phyloP scores from a whole-genome alignment of 2,113 vertebrate species.

The Alosa alosa region DNA sequence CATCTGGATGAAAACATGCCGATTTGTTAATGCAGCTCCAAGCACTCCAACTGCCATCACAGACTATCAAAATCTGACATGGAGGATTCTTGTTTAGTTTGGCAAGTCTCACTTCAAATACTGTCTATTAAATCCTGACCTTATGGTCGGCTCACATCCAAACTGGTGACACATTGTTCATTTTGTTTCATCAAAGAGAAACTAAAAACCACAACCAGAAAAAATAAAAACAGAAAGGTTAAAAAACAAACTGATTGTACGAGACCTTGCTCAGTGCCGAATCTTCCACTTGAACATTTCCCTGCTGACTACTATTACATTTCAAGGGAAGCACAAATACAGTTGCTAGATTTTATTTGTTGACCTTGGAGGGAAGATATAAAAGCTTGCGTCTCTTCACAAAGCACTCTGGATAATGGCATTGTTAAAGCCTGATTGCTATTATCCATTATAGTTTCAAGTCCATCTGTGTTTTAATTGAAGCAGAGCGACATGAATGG shows the following conservation, averaged over 20 bases:
- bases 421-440: neutral
- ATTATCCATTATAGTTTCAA: slow-evolving; percentile 13
- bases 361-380: neutral
- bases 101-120: neutral
- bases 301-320: neutral
- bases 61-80: neutral
- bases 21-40: neutral
- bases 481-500: slow-evolving; percentile 33
- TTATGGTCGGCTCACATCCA: neutral
- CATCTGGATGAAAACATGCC: neutral
- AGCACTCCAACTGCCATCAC: neutral
- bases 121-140: neutral
- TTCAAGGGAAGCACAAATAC: neutral
- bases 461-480: slow-evolving; percentile 41
- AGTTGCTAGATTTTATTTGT: neutral
- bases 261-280: neutral
- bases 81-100: neutral
- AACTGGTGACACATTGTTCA: neutral
- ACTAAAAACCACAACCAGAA: neutral
- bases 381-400: neutral
- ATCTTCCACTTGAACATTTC: neutral
- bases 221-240: neutral
- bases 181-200: neutral
- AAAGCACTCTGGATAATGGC: neutral
- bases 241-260: neutral